These are phyloP conservation scores for Frankliniella fusca DNA, from an alignment of 2,888 invertebrate genomes.

Conservation along the genomic window DNA sequence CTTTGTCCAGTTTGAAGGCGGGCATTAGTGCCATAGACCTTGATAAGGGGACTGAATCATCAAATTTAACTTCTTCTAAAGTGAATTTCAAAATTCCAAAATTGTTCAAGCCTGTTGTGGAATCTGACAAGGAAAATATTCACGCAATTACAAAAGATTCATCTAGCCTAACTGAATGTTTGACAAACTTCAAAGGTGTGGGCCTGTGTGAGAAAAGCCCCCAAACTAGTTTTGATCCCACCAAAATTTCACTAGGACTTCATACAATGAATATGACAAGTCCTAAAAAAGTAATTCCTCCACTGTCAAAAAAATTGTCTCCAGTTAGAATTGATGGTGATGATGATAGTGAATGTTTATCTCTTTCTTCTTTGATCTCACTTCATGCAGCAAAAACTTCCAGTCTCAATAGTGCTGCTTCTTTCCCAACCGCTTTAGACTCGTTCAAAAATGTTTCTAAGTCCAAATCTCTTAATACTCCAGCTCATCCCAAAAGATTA, in stretches of 20 bases:
- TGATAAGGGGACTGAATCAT: neutral
- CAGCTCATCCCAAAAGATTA: neutral
- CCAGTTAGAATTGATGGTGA: neutral
- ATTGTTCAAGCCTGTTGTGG: neutral
- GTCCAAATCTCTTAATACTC: too few species aligned
- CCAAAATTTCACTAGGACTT: neutral
- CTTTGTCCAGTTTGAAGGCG: neutral
- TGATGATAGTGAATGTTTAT: neutral
- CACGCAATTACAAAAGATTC: neutral
- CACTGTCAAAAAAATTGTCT: neutral
- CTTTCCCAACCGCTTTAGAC: neutral
- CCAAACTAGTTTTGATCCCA: neutral
- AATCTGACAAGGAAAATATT: slow-evolving; percentile 2
- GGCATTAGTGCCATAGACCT: neutral
- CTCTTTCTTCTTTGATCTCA: slow-evolving; percentile 34
- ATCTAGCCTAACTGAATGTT: neutral
- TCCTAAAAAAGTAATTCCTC: neutral
- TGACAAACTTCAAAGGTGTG: neutral
- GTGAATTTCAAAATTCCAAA: neutral
- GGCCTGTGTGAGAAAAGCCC: neutral
- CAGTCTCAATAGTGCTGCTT: neutral
- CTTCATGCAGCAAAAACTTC: slow-evolving; percentile 33
- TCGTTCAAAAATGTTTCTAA: too few species aligned
- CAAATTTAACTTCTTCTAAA: neutral
- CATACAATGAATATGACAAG: neutral